These are phyloP conservation scores for Chalcosyrphus nemorum DNA, from an alignment of 2,888 invertebrate genomes.

Conservation along the genomic window DNA sequence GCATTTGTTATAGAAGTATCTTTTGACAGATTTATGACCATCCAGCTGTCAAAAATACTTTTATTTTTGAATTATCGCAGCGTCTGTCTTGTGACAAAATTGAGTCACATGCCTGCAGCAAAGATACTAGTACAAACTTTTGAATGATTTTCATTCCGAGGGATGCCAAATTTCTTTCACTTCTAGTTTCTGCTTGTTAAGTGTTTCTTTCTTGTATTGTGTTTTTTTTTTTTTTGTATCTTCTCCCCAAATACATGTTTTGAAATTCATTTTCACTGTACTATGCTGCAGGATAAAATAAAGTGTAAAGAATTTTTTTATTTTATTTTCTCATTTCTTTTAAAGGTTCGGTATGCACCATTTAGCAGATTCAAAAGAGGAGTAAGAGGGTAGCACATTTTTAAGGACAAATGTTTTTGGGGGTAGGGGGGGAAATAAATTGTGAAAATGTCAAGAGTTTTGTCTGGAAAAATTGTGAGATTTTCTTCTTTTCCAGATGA, in stretches of 20 bases:
- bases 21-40: slow-evolving; percentile 43
- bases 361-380: slow-evolving; percentile 5
- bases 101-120: background rate
- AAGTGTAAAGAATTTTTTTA: slow-evolving; percentile 18
- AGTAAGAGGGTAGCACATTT: background rate
- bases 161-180: slow-evolving; percentile 22
- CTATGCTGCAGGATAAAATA: background rate
- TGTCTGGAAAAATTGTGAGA: slow-evolving; percentile 33
- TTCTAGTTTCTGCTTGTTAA: background rate
- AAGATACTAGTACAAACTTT: background rate
- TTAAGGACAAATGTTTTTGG: background rate
- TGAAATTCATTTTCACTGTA: background rate
- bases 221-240: background rate
- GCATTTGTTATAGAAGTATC: background rate
- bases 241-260: slow-evolving; percentile 1
- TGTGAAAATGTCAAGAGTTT: slow-evolving; percentile 48
- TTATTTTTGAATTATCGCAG: slow-evolving; percentile 11
- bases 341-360: slow-evolving; percentile 36
- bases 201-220: too few relatives aligned
- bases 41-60: slow-evolving; percentile 40
- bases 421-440: slow-evolving; percentile 38
- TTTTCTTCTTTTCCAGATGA: background rate
- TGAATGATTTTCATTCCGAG: slow-evolving; percentile 2
- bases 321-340: slow-evolving; percentile 11
- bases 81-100: background rate